Conservation (phyloP, 1,140 invertebrate species). For the Drosophila parabipectinata region DNA sequence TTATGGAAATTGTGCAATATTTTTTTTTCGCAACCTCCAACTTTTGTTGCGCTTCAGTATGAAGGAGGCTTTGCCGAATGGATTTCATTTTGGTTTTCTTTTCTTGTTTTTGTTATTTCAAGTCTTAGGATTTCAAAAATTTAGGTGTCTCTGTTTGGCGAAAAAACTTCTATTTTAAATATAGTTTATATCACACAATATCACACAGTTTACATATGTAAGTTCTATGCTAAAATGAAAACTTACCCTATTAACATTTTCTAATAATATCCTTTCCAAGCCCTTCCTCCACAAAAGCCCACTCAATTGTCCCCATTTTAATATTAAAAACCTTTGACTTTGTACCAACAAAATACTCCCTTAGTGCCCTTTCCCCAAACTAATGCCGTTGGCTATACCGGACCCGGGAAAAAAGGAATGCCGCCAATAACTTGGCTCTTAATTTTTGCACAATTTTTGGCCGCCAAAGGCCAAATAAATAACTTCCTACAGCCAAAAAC, state of each 20-base stretch:
- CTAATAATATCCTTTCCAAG: not conserved
- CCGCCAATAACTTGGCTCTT: conserved; percentile 48
- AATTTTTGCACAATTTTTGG: conserved; percentile 49
- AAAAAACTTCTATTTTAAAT: not conserved
- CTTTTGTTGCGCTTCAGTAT: conserved; percentile 2
- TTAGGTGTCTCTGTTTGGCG: not conserved
- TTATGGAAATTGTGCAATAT: conserved; percentile 78
- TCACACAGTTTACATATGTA: too few species aligned
- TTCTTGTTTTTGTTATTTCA: conserved; percentile 1
- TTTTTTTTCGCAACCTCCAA: conserved; percentile 40
- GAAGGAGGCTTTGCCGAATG: not conserved
- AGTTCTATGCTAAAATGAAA: too few species aligned
- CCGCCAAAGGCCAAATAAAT: conserved; percentile 56
- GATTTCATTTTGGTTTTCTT: conserved; percentile 1
- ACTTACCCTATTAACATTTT: not conserved
- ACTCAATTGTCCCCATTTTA: conserved; percentile 28
- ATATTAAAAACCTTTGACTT: conserved; percentile 53
- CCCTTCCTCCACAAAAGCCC: not conserved
- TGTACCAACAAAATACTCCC: conserved; percentile 37
- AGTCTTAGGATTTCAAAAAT: conserved; percentile 8
- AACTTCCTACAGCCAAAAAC: conserved; percentile 43
- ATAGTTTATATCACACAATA: not conserved
- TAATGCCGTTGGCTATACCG: conserved; percentile 26
- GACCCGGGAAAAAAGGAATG: conserved; percentile 15
- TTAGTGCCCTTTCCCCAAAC: conserved; percentile 16